Evolutionary conservation across 2,113 vertebrate genomes (phyloP), one percentile per base, ranked within the genome.

Genomic region (Salvelinus sp.): DNA sequence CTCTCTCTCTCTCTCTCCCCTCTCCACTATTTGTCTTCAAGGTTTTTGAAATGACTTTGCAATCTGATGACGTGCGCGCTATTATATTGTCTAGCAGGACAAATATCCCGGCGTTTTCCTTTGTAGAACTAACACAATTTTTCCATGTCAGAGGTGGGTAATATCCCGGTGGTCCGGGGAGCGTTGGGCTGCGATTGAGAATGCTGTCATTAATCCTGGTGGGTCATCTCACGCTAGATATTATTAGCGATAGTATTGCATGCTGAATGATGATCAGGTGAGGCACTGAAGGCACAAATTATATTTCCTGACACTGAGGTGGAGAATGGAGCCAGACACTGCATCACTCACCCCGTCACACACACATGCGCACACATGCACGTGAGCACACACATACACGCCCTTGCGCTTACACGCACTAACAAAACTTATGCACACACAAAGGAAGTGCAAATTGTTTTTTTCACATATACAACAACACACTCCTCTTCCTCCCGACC

Each of bases 31-130:
- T 99, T 98, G 97, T 98, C 97, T 98, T 98, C 97, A 98, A 97
- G 97, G 96, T 97, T 98, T 99, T 96, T 97, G 95, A 97, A 98
- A 98, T 98, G 97, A 98, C 97, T 98, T 98, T 98, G 97, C 97
- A 97, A 99, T 99, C 96, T 98, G 96, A 98, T 97, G 97, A 98
- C 98, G 96, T 97, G 96, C 97, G 95, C 95, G n/a, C 97, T 96
- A 99, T 98, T 99, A 98, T 97, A 96, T 96, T 98, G 97, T 98
- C 96, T 96, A 95, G 95, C 96, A 98, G 97, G 97, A 99, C 97
- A 98, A 99, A 99, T 98, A 98, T 96, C 95, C 94, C 90, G 88
- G 94, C 96, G 95, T 98, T 99, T 97, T 98, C 82, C 96, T 97
- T 95, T 95, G 95, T 96, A 98, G 97, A 98, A 98, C 96, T 97